Base-by-base conservation (phyloP, 1,140 invertebrate genomes). In the Neodiprion fabricii region DNA sequence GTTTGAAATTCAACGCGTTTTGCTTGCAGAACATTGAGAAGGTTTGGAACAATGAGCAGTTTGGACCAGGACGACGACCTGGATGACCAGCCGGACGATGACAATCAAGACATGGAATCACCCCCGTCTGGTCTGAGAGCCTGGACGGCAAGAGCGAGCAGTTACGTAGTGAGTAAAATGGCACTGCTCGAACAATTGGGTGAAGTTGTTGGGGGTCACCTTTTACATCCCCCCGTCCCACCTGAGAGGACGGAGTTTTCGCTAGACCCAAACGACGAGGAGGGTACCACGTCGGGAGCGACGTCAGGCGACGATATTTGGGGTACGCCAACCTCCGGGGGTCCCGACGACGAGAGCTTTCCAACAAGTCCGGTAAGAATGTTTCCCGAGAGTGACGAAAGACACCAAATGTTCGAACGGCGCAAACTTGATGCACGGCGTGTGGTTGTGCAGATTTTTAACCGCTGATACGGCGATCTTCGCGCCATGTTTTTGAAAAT, bases 291-390 rank as follows among this genome's bases (percentile, higher is more conserved):
- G 0, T 95, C 94, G 65, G 94, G 94, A 0, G 94, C 92, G 0
- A 93, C 92, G 14, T 95, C 94, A 3, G 94, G 94, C 0, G 94
- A 95, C 83, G 95, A 96, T 82, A 93, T 95, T 48, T 96, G 94
- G 95, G 95, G 95, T 1, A 96, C 95, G 1, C 94, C 94, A 3
- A 95, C 94, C 2, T 95, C 94, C 74, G 94, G 94, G 3, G 94
- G 94, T 17, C 91, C 95, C 9, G 92, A 94, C 78, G 94, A 95
- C 71, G 94, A 95, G 77, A 89, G 90, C 72, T 92, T 94, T 72
- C 90, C 91, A 40, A 92, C 86, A 5, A 87, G 84, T 78, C 87
- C 86, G 83, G 86, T 89, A 86, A 86, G 79, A 17, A 17, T 40
- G 28, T 40, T 40, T 40, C 28, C 28, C 28, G 28, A 40, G 28